Evolutionary conservation across 2,888 invertebrate species (phyloP), one percentile per base, ranked within the genome.

Genomic region (Euzetes globulus): DNA sequence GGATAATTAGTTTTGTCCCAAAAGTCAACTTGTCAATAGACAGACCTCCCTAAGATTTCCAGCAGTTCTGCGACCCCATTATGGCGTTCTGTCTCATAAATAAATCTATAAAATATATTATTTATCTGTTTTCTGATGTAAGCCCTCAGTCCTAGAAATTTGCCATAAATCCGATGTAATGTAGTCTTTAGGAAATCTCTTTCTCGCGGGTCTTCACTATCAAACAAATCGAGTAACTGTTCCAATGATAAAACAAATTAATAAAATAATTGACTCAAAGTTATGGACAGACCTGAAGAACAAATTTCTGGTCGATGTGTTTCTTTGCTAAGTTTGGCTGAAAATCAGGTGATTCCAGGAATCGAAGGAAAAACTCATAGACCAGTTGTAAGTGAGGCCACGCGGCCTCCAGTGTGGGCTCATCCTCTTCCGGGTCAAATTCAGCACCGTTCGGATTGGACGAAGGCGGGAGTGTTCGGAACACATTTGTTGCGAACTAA

Each of bases 41-140:
- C 85, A 81, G 79, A 90, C 88, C 91, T 92, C 84, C 98, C 98
- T 84, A 99, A 87, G 83, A 99, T 99, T 88, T 99, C 99, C 83
- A 99, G 87, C 81, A 99, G 87, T 85, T 99, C 99, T 77, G 95
- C 98, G 80, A 99, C 94, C 79, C 99, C 99, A 84, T 99, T 99
- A 86, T 97, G 97, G 85, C 96, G 96, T 85, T 99, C 98, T 79
- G 98, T 99, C 87, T 99, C 98, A 86, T 98, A 99, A 82, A 99
- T 95, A 87, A 99, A 99, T 87, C 89, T 88, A 84, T 91, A 89
- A 87, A 98, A 98, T 85, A 97, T 96, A 86, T 99, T 98, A 87
- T 98, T 99, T 83, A 99, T 99, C 87, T 99, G 98, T 88, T 98
- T 98, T 82, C 99, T 89, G 85, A 99, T 99, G 87, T 96, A 99